Evolutionary conservation across 2,888 invertebrate genomes (phyloP).

Genomic region (Hirtodrosophila duncani): DNA sequence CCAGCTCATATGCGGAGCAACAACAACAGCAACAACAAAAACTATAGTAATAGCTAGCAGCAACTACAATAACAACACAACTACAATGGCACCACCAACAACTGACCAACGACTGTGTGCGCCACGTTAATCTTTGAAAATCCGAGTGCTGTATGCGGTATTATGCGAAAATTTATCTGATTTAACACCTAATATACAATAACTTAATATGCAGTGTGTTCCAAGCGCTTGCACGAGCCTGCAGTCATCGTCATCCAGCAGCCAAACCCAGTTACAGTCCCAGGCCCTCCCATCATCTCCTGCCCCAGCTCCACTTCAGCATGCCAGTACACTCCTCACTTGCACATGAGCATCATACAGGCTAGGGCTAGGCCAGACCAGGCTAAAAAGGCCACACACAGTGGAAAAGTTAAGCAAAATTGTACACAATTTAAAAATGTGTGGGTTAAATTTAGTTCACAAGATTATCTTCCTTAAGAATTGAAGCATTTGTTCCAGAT

Average conservation of each 20-base stretch:
- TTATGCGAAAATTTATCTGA: conserved; percentile 80
- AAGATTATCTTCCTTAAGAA: no score
- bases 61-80: background rate
- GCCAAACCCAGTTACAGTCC: conserved; percentile 20
- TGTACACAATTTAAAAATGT: no score
- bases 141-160: conserved; percentile 79
- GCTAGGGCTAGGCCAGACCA: conserved; percentile 25
- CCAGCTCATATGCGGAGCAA: conserved; percentile 28
- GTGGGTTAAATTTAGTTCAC: no score
- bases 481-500: no score
- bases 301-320: background rate
- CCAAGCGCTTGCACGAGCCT: conserved; percentile 67
- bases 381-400: conserved; percentile 29
- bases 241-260: conserved; percentile 56
- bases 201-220: conserved; percentile 78
- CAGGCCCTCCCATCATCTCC: conserved; percentile 6
- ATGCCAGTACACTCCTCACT: background rate
- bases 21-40: conserved; percentile 4
- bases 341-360: conserved; percentile 7
- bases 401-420: conserved; percentile 21
- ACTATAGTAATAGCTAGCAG: conserved; percentile 8
- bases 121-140: conserved; percentile 78
- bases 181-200: conserved; percentile 80
- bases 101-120: conserved; percentile 58
- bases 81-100: conserved; percentile 29